These are phyloP conservation scores for Danio aesculapii DNA, from an alignment of 2,797 vertebrate species.

Conservation along the genomic window DNA sequence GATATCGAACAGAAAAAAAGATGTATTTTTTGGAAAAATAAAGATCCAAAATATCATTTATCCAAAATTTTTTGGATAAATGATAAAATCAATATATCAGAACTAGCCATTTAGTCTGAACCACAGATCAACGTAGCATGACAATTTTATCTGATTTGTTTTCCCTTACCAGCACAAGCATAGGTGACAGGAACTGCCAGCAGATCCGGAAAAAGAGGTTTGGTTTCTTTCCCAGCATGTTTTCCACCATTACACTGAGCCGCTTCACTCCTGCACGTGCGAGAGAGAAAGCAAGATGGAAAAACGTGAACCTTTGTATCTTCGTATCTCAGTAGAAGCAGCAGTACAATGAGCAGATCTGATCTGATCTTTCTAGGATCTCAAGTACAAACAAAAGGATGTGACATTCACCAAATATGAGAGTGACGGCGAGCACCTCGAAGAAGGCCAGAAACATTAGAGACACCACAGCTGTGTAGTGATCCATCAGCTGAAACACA, in stretches of 20 bases:
- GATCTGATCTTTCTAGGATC: background rate
- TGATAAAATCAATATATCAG: background rate
- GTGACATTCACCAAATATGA: conserved; percentile 76
- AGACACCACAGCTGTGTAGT: conserved; percentile 84
- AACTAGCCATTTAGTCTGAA: background rate
- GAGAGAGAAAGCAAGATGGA: background rate
- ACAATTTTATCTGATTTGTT: background rate
- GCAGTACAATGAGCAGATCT: background rate
- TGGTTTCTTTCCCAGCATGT: conserved; percentile 73
- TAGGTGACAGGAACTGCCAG: conserved; percentile 74
- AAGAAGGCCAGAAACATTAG: conserved; percentile 83
- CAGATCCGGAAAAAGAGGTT: conserved; percentile 77
- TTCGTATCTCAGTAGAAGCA: background rate
- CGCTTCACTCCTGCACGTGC: conserved; percentile 66
- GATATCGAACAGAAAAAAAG: no score
- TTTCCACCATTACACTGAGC: conserved; percentile 73
- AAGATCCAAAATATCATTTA: no score
- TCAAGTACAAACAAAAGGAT: background rate
- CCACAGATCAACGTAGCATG: background rate
- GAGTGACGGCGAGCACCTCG: conserved; percentile 78
- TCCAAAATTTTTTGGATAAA: no score
- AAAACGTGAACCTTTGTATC: background rate
- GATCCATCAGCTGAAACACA: conserved; percentile 84
- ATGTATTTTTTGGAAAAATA: background rate
- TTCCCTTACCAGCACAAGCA: conserved; percentile 76